Evolutionary conservation across 2,888 invertebrate genomes (phyloP), one percentile per base, ranked within the genome.

Genomic region (Cerceris ruficornis): DNA sequence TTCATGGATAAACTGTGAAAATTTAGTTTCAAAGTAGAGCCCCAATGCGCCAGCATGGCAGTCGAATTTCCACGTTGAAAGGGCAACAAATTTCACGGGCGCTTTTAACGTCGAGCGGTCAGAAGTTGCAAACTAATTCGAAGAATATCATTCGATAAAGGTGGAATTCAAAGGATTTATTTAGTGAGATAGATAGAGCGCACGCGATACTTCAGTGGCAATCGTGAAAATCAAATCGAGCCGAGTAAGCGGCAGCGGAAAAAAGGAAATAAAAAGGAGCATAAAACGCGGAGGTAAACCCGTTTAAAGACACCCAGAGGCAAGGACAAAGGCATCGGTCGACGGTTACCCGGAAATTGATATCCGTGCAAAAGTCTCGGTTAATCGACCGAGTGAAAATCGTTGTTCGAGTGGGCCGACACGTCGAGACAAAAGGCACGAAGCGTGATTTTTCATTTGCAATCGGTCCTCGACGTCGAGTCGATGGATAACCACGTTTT

Each of bases 401-500:
- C 79, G 69, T 75, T 73, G 71, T 67, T 72, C 50, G 50, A 42
- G 61, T 73, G 67, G 65, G 54, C 67, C 75, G 64, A 69, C 75
- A 71, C 75, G 67, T 41, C 75, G 69, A 78, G 66, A 83, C 75
- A 77, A 84, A 80, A 84, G 67, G 67, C 46, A 28, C 77, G 59
- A 59, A 17, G 67, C 54, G 39, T 72, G 82, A 86, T 80, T 83
- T 80, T 81, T 83, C 82, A 79, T 82, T 80, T 69, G 72, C 72
- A 65, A 78, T 78, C 80, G 80, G 77, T 52, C 69, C 77, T 71
- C 72, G 65, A 79, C 68, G 64, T 70, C 75, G 76, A 74, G 69
- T 72, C 72, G 83, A 79, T 70, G 81, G 73, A 75, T 80, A 79
- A 80, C 78, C 69, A 57, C 65, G 67, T 85, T 83, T 80, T 76